Conservation (phyloP, 2,113 vertebrate genomes). For the Colossoma macropomum region DNA sequence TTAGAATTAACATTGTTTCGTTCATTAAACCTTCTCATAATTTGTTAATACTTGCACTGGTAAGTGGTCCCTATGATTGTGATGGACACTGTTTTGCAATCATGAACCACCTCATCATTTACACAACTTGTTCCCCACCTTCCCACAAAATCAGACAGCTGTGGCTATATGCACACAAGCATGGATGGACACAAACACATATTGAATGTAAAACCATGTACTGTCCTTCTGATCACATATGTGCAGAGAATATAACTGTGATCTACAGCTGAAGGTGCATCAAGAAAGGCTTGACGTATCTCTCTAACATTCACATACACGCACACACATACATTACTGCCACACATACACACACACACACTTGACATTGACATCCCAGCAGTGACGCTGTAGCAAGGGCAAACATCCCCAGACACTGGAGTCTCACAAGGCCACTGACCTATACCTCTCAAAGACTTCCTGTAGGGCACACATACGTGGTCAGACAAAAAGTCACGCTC, state of each 20-base stretch:
- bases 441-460: conserved; percentile 2
- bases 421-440: conserved; percentile 2
- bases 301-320: not conserved
- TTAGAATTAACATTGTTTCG: too few species aligned
- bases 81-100: too few species aligned
- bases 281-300: not conserved
- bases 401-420: conserved; percentile 28
- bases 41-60: too few species aligned
- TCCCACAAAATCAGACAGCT: too few species aligned
- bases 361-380: conserved; percentile 19
- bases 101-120: too few species aligned
- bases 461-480: not conserved
- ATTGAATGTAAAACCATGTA: too few species aligned
- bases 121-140: too few species aligned
- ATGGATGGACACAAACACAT: too few species aligned
- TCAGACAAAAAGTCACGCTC: conserved; percentile 34
- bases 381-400: conserved; percentile 8
- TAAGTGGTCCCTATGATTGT: too few species aligned
- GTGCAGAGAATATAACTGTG: not conserved
- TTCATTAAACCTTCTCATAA: too few species aligned
- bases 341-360: conserved; percentile 1
- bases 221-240: too few species aligned
- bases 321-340: not conserved
- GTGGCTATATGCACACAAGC: too few species aligned
- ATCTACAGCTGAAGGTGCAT: not conserved